Evolutionary conservation across 2,888 invertebrate genomes (phyloP), one percentile per base, ranked within the genome.

Genomic region (Trisateles emortualis): DNA sequence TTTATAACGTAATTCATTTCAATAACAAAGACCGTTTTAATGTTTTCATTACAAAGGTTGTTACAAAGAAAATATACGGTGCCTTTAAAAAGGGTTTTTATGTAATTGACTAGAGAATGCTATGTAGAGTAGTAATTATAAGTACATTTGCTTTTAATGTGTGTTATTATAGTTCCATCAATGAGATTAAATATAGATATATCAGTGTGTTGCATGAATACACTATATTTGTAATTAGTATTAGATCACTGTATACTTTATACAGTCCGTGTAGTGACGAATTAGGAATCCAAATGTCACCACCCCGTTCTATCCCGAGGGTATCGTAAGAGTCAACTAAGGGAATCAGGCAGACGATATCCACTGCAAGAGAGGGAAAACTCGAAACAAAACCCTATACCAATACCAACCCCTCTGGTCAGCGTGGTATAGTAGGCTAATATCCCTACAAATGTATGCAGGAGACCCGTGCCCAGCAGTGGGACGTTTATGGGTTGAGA

Each of bases 101-200:
- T 46, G 14, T 69, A 53, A 65, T 59, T 62, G 55, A 47, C 43
- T 29, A 33, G 26, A 43, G 11, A 44, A 61, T 14, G 40, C 38
- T 58, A 50, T 32, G 26, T 49, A 48, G 57, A 63, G 53, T 54
- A 48, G 38, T 69, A 44, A 66, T 69, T 66, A 69, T 54, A 55
- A 54, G 29, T 33, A 52, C 44, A 59, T 69, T 64, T 60, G 39
- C 36, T 48, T 48, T 50, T n/a, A n/a, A 16, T 38, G 40, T 52
- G 22, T 35, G 35, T 62, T 49, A 53, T 67, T 59, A 70, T 51
- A 67, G 24, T 24, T 13, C 1, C 42, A 26, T 45, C 30, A 44
- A 17, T 3, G 14, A 30, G 5, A 2, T 13, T 6, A 3, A 48
- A 44, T n/a, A 44, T 24, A 44, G 16, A 35, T 19, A 17, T 32